Conservation (phyloP, 2,113 vertebrate genomes). For the Notiomystis cincta region DNA sequence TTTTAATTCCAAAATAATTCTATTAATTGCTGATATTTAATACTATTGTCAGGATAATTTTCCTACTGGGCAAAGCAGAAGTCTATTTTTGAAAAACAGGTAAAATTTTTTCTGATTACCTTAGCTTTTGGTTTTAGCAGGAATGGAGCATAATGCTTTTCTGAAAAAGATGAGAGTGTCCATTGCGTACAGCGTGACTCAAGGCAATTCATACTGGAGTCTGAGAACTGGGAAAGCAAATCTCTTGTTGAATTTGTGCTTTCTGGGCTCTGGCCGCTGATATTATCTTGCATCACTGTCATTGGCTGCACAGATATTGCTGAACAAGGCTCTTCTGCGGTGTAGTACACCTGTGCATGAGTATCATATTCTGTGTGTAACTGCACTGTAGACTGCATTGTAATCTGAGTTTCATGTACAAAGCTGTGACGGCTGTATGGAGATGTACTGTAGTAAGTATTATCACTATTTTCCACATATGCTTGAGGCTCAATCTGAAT, state of each 20-base stretch:
- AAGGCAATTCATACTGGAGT: constrained; percentile 77
- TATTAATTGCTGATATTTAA: background rate
- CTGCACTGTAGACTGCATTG: constrained; percentile 97
- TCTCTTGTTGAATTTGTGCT: constrained; percentile 89
- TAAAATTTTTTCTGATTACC: constrained; percentile 67
- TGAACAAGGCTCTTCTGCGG: constrained; percentile 89
- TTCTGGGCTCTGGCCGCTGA: constrained; percentile 80
- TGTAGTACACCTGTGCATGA: constrained; percentile 91
- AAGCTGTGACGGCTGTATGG: constrained; percentile 91
- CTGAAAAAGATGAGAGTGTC: constrained; percentile 92
- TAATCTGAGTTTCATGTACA: constrained; percentile 93
- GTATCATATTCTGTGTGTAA: constrained; percentile 93
- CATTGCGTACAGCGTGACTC: constrained; percentile 87
- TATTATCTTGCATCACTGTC: constrained; percentile 66
- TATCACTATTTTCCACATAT: constrained; percentile 77
- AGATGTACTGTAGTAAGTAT: constrained; percentile 80
- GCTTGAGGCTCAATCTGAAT: constrained; percentile 93
- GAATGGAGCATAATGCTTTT: constrained; percentile 93
- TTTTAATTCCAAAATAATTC: background rate
- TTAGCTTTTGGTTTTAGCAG: constrained; percentile 91
- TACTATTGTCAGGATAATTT: background rate
- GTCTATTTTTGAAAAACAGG: background rate
- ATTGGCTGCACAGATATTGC: constrained; percentile 91
- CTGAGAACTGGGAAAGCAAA: constrained; percentile 83
- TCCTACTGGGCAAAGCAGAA: background rate